Percentiles rank a stretch among this genome's conserved stretches.
These are phyloP conservation scores for Epinotia nisella DNA, from an alignment of 2,888 invertebrate species.

Conservation along the genomic window DNA sequence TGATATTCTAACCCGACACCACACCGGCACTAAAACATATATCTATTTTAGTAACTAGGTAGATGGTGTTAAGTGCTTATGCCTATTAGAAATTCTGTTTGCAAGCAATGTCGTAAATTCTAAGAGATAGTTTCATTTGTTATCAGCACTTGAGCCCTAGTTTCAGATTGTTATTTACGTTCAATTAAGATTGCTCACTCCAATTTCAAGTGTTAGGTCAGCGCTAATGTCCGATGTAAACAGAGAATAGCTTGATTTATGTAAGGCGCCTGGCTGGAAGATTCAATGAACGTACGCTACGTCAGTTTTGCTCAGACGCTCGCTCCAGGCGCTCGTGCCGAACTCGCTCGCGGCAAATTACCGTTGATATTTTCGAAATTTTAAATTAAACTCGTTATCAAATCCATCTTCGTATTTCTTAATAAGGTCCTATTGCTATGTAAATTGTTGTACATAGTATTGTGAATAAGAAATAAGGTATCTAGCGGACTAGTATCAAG, in stretches of 20 bases:
- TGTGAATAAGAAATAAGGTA: not conserved
- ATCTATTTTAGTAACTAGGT: too few relatives aligned
- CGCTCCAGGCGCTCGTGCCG: conserved; percentile 56
- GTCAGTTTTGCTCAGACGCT: conserved; percentile 66
- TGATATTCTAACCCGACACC: too few relatives aligned
- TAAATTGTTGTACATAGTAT: conserved; percentile 22
- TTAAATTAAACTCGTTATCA: conserved; percentile 19
- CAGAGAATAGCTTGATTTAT: conserved; percentile 31
- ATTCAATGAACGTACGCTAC: conserved; percentile 47
- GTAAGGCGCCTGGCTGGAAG: conserved; percentile 27
- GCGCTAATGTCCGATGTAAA: conserved; percentile 24
- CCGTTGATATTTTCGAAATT: not conserved
- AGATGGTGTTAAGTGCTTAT: too few relatives aligned
- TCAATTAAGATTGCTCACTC: conserved; percentile 23
- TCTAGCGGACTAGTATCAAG: not conserved
- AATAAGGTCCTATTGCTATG: conserved; percentile 18
- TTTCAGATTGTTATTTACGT: conserved; percentile 32
- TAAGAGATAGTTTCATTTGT: conserved; percentile 1
- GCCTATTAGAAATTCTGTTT: too few relatives aligned
- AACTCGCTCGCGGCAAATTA: conserved; percentile 51
- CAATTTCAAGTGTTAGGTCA: conserved; percentile 31
- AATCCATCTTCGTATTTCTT: not conserved
- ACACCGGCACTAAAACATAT: too few relatives aligned
- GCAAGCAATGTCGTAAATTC: conserved; percentile 5
- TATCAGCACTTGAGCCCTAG: not conserved